Evolutionary conservation across 2,888 invertebrate genomes (phyloP).

Genomic region (Elmis aenea): DNA sequence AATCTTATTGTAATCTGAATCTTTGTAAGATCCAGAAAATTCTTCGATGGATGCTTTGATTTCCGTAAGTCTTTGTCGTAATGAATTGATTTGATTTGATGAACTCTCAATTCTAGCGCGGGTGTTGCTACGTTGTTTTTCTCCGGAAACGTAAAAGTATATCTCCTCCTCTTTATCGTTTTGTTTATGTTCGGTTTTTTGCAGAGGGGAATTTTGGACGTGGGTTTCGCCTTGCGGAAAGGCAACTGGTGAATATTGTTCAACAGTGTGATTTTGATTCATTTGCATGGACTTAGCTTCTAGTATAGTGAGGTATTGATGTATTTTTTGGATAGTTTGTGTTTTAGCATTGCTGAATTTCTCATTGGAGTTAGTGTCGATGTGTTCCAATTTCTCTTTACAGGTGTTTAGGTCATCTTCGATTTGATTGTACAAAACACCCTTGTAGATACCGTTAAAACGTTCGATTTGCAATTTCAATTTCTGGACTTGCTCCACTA

Average conservation of each 20-base stretch:
- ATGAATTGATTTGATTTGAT: conserved; percentile 15
- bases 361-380: conserved; percentile 16
- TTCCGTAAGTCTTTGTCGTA: conserved; percentile 13
- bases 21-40: conserved; percentile 16
- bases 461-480: conserved; percentile 23
- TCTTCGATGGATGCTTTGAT: conserved; percentile 16
- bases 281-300: conserved; percentile 23
- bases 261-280: conserved; percentile 7
- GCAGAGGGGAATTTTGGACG: no score
- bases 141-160: no score
- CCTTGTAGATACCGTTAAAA: conserved; percentile 21
- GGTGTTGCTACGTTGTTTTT: no score
- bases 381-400: conserved; percentile 10
- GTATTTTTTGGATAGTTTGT: conserved; percentile 21
- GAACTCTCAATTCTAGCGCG: no score
- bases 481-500: conserved; percentile 23
- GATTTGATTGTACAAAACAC: conserved; percentile 20
- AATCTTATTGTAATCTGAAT: conserved; percentile 13
- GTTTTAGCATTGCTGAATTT: conserved; percentile 15
- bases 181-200: background rate
- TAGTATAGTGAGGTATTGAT: conserved; percentile 21
- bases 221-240: background rate
- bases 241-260: conserved; percentile 3
- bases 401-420: conserved; percentile 15
- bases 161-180: background rate